phyloP scores from a whole-genome alignment of 2,888 invertebrate genomes.

The Aquatica leii region DNA sequence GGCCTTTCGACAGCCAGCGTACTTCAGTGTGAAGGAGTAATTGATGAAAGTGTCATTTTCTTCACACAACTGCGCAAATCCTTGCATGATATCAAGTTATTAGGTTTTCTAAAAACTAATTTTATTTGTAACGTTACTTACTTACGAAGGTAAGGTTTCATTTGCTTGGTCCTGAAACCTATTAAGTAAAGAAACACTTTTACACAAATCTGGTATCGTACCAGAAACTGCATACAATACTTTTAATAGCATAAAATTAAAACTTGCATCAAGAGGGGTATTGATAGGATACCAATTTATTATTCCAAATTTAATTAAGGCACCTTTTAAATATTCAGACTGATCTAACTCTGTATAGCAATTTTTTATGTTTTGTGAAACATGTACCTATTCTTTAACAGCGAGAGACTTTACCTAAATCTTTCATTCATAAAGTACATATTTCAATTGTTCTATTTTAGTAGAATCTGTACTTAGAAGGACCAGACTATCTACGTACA shows the following conservation, averaged over 20 bases:
- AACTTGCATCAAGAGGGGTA: not conserved
- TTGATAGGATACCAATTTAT: not conserved
- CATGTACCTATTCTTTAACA: not conserved
- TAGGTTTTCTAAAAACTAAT: slow-evolving; percentile 7
- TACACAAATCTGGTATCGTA: slow-evolving; percentile 6
- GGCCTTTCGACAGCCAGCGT: no score
- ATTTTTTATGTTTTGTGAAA: not conserved
- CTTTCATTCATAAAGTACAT: not conserved
- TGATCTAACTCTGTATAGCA: slow-evolving; percentile 4
- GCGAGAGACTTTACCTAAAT: not conserved
- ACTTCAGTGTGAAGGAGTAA: no score
- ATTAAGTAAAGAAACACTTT: no score
- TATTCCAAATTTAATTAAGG: not conserved
- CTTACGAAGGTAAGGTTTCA: not conserved
- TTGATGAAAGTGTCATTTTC: no score
- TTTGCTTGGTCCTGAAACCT: slow-evolving; percentile 3
- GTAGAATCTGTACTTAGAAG: not conserved
- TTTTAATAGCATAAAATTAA: not conserved
- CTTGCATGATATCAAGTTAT: not conserved
- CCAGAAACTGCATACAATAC: not conserved
- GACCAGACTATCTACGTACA: not conserved
- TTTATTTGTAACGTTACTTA: not conserved
- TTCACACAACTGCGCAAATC: no score
- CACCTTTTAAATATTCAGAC: not conserved
- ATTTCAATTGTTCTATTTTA: not conserved